phyloP scores from a whole-genome alignment of 1,140 invertebrate genomes.

The Elymnias hypermnestra region DNA sequence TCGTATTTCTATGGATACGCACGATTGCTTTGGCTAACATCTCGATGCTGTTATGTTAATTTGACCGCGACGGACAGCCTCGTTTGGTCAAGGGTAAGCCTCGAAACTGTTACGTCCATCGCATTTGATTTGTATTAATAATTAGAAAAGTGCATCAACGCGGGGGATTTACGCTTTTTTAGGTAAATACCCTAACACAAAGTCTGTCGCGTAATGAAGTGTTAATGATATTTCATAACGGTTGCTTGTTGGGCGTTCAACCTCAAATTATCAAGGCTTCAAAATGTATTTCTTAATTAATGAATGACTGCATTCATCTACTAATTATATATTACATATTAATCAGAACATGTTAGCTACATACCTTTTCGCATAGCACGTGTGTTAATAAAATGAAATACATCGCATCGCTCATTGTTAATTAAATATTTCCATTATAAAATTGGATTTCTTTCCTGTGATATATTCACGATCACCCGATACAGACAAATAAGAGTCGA shows the following conservation, averaged over 20 bases:
- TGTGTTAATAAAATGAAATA: conserved; percentile 29
- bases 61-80: conserved; percentile 48
- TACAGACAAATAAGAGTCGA: no score
- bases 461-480: no score
- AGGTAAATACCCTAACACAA: background rate
- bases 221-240: conserved; percentile 37
- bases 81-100: conserved; percentile 59
- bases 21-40: conserved; percentile 28
- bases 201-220: conserved; percentile 19
- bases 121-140: conserved; percentile 7
- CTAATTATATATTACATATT: conserved; percentile 53
- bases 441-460: background rate
- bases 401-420: conserved; percentile 38
- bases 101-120: conserved; percentile 40
- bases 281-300: no score
- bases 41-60: conserved; percentile 30
- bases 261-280: conserved; percentile 64
- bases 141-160: no score
- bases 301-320: conserved; percentile 55
- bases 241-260: conserved; percentile 44
- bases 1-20: conserved; percentile 22
- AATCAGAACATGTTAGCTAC: conserved; percentile 44
- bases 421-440: background rate
- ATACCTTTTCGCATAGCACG: conserved; percentile 54
- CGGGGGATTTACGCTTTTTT: background rate